phyloP scores from a whole-genome alignment of 2,113 vertebrate species.

The Sturnira hondurensis region DNA sequence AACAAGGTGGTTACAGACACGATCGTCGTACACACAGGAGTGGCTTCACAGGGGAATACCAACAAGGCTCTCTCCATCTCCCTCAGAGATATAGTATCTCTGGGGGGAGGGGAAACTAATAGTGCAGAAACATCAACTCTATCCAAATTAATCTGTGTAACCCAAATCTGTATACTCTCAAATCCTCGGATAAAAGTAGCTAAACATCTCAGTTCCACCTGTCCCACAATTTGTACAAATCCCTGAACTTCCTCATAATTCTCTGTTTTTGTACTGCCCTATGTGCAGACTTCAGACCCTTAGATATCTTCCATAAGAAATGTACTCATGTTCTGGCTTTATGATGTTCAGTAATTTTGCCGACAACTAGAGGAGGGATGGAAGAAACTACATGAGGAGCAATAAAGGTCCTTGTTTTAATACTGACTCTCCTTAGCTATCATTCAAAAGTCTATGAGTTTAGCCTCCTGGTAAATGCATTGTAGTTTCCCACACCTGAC shows the following conservation, averaged over 20 bases:
- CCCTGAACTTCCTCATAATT: background rate
- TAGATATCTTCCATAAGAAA: background rate
- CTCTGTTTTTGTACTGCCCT: background rate
- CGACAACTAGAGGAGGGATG: background rate
- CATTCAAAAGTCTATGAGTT: background rate
- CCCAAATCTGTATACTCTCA: background rate
- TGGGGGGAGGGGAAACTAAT: background rate
- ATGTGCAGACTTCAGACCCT: background rate
- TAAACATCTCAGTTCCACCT: background rate
- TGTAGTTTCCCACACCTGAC: background rate
- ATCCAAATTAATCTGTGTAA: background rate
- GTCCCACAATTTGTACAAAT: background rate
- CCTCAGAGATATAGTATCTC: background rate
- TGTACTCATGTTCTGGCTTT: background rate
- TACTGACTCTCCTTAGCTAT: background rate
- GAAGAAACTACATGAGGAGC: background rate
- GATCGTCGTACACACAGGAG: background rate
- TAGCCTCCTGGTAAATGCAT: background rate
- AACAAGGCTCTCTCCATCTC: background rate
- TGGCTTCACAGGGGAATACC: background rate
- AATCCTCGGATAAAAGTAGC: background rate
- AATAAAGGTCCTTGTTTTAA: background rate
- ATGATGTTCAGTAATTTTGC: background rate
- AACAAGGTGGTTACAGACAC: background rate
- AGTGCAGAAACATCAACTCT: background rate